Evolutionary conservation across 1,140 invertebrate species (phyloP).

Genomic region (Heterodera carotae): DNA sequence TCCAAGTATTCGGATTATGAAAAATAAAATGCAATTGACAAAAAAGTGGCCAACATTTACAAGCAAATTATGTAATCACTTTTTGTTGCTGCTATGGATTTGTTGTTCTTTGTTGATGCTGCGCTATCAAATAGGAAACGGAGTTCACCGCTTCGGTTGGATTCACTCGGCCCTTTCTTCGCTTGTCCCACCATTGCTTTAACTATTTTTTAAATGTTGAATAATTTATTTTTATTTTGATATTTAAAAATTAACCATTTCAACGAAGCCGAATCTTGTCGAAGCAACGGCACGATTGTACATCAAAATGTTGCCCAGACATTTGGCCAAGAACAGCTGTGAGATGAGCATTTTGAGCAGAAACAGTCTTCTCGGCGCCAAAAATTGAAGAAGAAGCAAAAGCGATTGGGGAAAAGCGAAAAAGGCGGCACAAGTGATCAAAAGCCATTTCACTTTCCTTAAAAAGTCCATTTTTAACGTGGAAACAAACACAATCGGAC

Average conservation of each 20-base stretch:
- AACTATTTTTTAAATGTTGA: constrained; percentile 8
- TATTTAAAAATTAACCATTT: no score
- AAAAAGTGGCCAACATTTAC: not conserved
- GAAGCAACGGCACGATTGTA: constrained; percentile 1
- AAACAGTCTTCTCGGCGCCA: not conserved
- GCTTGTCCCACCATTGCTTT: constrained; percentile 11
- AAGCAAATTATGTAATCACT: not conserved
- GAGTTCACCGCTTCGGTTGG: constrained; percentile 8
- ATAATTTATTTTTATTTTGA: no score
- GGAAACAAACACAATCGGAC: not conserved
- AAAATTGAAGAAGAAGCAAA: not conserved
- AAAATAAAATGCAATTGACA: not conserved
- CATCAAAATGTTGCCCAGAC: constrained; percentile 18
- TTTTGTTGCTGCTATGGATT: not conserved
- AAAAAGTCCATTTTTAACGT: not conserved
- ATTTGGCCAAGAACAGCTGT: constrained; percentile 13
- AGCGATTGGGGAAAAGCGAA: constrained; percentile 19
- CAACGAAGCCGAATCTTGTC: constrained; percentile 12
- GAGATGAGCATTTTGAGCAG: constrained; percentile 24
- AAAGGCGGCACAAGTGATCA: constrained; percentile 7
- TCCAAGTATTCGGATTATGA: no score
- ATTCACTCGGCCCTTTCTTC: not conserved
- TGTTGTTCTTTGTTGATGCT: not conserved
- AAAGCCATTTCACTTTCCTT: constrained; percentile 23
- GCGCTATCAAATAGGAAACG: not conserved